phyloP scores from a whole-genome alignment of 2,888 invertebrate genomes.

The Brassicogethes aeneus region DNA sequence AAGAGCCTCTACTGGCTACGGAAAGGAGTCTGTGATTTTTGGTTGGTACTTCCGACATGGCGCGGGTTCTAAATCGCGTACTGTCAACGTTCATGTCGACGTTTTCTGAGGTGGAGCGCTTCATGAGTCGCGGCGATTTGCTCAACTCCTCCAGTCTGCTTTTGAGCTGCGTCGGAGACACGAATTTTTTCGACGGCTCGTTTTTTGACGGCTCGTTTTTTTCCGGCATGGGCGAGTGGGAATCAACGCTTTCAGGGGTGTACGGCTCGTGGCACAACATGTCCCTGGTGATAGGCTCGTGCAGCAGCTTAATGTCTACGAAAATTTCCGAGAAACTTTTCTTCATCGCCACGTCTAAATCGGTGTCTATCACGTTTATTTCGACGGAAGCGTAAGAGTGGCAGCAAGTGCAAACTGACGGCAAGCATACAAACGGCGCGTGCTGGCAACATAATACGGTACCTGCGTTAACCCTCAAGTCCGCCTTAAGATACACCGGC shows the following conservation, averaged over 20 bases:
- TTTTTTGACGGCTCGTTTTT: slow-evolving; percentile 33
- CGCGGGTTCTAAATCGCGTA: slow-evolving; percentile 19
- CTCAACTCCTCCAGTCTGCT: slow-evolving; percentile 44
- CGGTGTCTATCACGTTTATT: slow-evolving; percentile 38
- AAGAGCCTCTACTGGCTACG: slow-evolving; percentile 25
- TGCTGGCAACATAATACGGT: slow-evolving; percentile 53
- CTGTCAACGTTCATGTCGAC: slow-evolving; percentile 13
- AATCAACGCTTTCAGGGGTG: slow-evolving; percentile 75
- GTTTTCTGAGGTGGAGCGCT: slow-evolving; percentile 29
- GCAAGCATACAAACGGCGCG: slow-evolving; percentile 42
- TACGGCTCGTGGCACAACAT: slow-evolving; percentile 57
- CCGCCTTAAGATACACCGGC: slow-evolving; percentile 71
- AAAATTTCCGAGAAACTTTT: slow-evolving; percentile 28
- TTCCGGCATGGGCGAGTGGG: slow-evolving; percentile 58
- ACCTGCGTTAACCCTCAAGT: slow-evolving; percentile 69
- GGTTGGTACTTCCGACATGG: slow-evolving; percentile 32
- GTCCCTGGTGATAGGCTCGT: slow-evolving; percentile 43
- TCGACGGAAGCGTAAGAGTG: slow-evolving; percentile 38
- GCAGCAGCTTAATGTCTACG: slow-evolving; percentile 42
- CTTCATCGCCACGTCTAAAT: slow-evolving; percentile 26
- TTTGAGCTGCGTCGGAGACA: slow-evolving; percentile 57
- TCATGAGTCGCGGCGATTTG: slow-evolving; percentile 23
- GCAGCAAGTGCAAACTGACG: slow-evolving; percentile 42
- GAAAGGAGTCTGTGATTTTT: slow-evolving; percentile 16
- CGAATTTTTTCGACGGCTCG: slow-evolving; percentile 32